These are phyloP conservation scores for Teleopsis dalmanni DNA, from an alignment of 1,140 invertebrate species.

Conservation along the genomic window DNA sequence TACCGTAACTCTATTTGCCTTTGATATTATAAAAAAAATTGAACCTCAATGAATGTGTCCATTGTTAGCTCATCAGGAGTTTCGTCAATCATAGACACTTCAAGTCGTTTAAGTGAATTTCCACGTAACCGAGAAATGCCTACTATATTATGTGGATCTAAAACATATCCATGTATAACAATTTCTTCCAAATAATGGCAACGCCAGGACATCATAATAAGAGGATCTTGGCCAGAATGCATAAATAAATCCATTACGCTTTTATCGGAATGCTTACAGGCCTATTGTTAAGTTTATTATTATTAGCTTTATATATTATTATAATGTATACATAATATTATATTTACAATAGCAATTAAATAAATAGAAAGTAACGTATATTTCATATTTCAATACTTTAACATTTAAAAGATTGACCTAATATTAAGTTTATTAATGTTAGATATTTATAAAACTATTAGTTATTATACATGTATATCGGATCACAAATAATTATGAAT, in stretches of 20 bases:
- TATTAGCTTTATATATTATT: too few relatives aligned
- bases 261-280: conserved; percentile 42
- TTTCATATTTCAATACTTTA: too few relatives aligned
- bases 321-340: neutral
- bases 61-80: conserved; percentile 15
- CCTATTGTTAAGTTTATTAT: conserved; percentile 24
- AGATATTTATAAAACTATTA: too few relatives aligned
- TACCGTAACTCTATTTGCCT: too few relatives aligned
- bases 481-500: too few relatives aligned
- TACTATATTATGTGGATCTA: conserved; percentile 53
- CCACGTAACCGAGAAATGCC: conserved; percentile 61
- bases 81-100: conserved; percentile 56
- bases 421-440: too few relatives aligned
- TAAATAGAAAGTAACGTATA: neutral
- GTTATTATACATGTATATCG: too few relatives aligned
- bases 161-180: conserved; percentile 49
- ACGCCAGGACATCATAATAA: conserved; percentile 69
- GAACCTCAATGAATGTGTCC: conserved; percentile 31
- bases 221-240: conserved; percentile 52
- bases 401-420: too few relatives aligned
- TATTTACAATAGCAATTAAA: neutral
- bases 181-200: conserved; percentile 61
- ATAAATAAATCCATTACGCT: conserved; percentile 20
- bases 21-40: too few relatives aligned
- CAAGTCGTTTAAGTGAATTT: conserved; percentile 51